Base-by-base conservation (phyloP, 2,113 vertebrate species). In the Apodemus speciosus region DNA sequence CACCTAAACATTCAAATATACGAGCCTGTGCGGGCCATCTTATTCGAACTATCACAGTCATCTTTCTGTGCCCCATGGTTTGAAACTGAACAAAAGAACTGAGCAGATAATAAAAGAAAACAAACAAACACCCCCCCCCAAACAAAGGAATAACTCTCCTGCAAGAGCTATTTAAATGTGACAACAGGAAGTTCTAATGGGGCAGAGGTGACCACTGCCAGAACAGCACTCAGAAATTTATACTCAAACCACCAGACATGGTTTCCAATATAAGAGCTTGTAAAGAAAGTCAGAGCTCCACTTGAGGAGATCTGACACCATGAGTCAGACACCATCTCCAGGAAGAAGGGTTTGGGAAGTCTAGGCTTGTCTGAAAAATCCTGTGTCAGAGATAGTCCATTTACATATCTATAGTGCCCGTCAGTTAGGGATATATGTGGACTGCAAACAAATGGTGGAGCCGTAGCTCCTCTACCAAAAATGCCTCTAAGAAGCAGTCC, bases 211-310 rank as follows among this genome's bases (percentile, higher is more conserved):
- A 83, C 49, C n/a, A 64, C 77, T 84, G 49, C 79, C 53, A 94
- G 68, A 91, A 35, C 27, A 85, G 8, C 30, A 76, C 10, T 85
- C 9, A 51, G 15, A 94, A 38, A 81, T 38, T 80, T 93, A 64
- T 85, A 40, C 75, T 62, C 68, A 43, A 77, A 51, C 76, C 43
- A 91, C 68, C 27, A 73, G 6, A 32, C 4, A 40, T 2, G 6
- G 62, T 76, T 73, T 49, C 46, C 60, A 49, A 68, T 81, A 46
- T 2, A 66, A 66, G 62, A 21, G 32, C 71, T 92, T 89, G 58
- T 49, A 43, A 89, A 92, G 62, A 89, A 80, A 95, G 40, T 68
- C 56, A 85, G 84, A 94, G 32, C 21, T 90, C 51, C 80, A 40
- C 6, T 68, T 79, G 49, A 90, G 46, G 49, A 88, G 85, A 88